phyloP scores from a whole-genome alignment of 1,140 invertebrate species.

The Metopolophium dirhodum region DNA sequence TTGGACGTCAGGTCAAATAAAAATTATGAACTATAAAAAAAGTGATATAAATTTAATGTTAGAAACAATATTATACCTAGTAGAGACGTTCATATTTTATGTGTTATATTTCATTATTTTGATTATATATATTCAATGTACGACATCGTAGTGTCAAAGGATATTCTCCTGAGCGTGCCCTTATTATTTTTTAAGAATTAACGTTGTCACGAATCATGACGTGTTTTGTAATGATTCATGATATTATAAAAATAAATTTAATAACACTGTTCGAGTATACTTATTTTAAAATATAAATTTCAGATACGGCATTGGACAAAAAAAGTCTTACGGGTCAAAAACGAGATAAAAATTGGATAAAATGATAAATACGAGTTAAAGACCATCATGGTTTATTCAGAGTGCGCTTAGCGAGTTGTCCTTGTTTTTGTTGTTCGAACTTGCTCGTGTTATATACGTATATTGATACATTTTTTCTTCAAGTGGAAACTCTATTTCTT shows the following conservation, averaged over 20 bases:
- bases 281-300: neutral
- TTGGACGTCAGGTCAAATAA: neutral
- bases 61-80: neutral
- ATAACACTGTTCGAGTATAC: neutral
- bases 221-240: neutral
- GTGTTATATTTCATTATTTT: neutral
- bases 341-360: neutral
- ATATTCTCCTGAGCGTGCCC: neutral
- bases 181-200: neutral
- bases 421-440: neutral
- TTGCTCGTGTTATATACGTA: neutral
- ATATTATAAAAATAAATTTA: neutral
- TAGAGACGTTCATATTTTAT: neutral
- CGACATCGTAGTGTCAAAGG: neutral
- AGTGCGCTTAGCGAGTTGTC: neutral
- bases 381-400: constrained; percentile 11
- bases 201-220: neutral
- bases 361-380: neutral
- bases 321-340: neutral
- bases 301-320: neutral
- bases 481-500: neutral
- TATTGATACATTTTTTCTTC: neutral
- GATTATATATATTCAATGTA: neutral
- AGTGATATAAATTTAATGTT: neutral
- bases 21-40: neutral